phyloP scores from a whole-genome alignment of 2,888 invertebrate species.

The Scelioninae gen. 1 region DNA sequence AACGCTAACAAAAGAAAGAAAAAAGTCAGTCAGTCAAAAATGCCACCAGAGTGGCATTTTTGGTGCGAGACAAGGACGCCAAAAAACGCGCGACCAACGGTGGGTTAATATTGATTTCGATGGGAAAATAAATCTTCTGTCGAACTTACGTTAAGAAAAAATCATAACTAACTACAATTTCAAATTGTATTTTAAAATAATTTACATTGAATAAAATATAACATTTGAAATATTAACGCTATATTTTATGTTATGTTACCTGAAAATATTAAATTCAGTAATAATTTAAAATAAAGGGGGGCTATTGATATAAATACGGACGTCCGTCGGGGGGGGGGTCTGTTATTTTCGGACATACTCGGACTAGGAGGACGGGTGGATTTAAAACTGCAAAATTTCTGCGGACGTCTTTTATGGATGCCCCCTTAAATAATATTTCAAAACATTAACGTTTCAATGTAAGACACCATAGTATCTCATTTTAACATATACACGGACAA shows the following conservation, averaged over 20 bases:
- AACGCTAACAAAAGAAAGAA: no score
- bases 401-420: slow-evolving; percentile 23
- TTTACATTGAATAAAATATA: not conserved
- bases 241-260: slow-evolving; percentile 1
- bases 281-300: slow-evolving; percentile 12
- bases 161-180: no score
- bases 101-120: no score
- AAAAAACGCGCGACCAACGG: no score
- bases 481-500: no score
- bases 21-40: no score
- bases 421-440: slow-evolving; percentile 3
- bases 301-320: not conserved
- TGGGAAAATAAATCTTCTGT: no score
- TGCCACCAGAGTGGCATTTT: no score
- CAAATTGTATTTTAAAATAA: not conserved
- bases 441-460: no score
- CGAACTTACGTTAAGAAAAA: not conserved
- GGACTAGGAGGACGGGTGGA: slow-evolving; percentile 18
- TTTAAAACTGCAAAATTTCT: slow-evolving; percentile 2
- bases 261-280: slow-evolving; percentile 5
- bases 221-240: not conserved
- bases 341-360: slow-evolving; percentile 15
- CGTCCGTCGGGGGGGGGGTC: slow-evolving; percentile 12
- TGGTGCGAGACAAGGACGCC: no score
- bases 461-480: no score